Evolutionary conservation across 2,888 invertebrate genomes (phyloP).

Genomic region (Tricholauxania praeusta): DNA sequence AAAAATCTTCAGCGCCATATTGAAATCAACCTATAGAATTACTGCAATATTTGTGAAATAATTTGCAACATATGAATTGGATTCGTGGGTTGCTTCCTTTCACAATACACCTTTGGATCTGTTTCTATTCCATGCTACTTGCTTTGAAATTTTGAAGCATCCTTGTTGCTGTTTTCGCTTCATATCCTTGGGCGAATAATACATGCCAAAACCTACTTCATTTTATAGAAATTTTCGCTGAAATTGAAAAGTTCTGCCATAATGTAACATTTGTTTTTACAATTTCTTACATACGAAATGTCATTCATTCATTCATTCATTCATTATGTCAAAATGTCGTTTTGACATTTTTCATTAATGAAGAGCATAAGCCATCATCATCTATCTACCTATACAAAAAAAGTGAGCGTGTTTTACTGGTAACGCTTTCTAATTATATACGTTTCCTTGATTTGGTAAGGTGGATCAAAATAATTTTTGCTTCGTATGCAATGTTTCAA

Average conservation of each 20-base stretch:
- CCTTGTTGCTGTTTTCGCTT: conserved; percentile 38
- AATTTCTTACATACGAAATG: conserved; percentile 14
- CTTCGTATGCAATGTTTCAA: no score
- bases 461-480: no score
- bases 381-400: no score
- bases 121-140: conserved; percentile 7
- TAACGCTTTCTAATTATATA: no score
- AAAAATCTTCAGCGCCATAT: no score
- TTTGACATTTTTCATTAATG: conserved; percentile 26
- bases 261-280: not conserved
- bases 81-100: no score
- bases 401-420: no score
- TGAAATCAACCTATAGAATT: no score
- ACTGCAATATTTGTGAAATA: no score
- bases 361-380: conserved; percentile 11
- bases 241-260: not conserved
- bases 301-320: conserved; percentile 4
- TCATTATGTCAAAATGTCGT: not conserved
- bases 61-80: no score
- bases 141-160: conserved; percentile 32
- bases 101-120: no score
- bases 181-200: conserved; percentile 26
- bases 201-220: conserved; percentile 8
- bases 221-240: conserved; percentile 15
- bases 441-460: no score